Percentiles rank a stretch among this genome's conserved stretches.
These are phyloP conservation scores for Rhyacichthys aspro DNA, from an alignment of 2,797 vertebrate genomes.

Conservation along the genomic window DNA sequence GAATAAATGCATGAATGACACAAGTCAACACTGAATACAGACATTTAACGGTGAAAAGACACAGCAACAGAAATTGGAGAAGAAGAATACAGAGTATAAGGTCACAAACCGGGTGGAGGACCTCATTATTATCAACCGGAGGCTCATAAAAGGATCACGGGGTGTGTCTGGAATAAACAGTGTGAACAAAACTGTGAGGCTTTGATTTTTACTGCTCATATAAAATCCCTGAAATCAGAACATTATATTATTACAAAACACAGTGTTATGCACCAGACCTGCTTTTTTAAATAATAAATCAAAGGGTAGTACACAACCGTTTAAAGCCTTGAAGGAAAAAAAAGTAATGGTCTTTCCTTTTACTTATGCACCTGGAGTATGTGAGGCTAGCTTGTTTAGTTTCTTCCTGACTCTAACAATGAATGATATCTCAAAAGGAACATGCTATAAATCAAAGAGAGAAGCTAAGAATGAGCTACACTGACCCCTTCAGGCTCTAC, in stretches of 20 bases:
- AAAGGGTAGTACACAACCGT: background rate
- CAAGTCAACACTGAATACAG: constrained; percentile 25
- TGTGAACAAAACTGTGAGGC: constrained; percentile 17
- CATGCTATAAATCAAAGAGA: constrained; percentile 36
- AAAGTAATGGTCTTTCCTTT: no score
- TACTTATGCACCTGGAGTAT: constrained; percentile 3
- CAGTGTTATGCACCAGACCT: background rate
- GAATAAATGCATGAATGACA: constrained; percentile 51
- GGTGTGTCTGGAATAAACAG: constrained; percentile 3
- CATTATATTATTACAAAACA: background rate
- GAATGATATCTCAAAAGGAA: constrained; percentile 31
- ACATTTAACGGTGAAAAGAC: constrained; percentile 22
- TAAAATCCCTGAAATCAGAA: constrained; percentile 27
- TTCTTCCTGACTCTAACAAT: constrained; percentile 20
- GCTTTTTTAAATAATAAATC: background rate
- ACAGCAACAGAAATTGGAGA: constrained; percentile 1
- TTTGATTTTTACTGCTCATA: constrained; percentile 38
- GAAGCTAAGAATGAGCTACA: constrained; percentile 41
- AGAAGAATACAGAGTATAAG: constrained; percentile 22
- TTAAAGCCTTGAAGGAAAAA: background rate
- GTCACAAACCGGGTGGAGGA: constrained; percentile 23
- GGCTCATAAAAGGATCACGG: constrained; percentile 5
- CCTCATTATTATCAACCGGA: background rate
- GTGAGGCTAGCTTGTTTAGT: constrained; percentile 16
- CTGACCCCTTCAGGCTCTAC: constrained; percentile 59